Evolutionary conservation across 2,888 invertebrate genomes (phyloP).

Genomic region (Lepas anatifera): DNA sequence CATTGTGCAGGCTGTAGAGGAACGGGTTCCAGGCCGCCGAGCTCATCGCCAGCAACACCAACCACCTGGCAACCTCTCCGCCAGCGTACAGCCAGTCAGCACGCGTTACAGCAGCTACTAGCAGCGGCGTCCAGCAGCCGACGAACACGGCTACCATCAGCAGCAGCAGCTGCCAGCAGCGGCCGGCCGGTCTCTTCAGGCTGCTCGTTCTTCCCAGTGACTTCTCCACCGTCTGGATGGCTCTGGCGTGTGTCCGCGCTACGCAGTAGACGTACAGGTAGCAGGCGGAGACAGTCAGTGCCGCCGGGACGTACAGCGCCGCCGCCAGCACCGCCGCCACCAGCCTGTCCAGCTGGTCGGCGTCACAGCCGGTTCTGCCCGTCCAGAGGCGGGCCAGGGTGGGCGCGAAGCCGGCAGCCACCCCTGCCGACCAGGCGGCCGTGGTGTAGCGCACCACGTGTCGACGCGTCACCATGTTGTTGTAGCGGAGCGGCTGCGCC

Average conservation of each 20-base stretch:
- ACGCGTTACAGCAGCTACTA: constrained; percentile 37
- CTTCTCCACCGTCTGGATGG: constrained; percentile 47
- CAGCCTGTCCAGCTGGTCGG: constrained; percentile 39
- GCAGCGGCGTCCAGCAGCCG: constrained; percentile 48
- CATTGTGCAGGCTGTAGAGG: constrained; percentile 50
- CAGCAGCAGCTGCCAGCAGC: constrained; percentile 49
- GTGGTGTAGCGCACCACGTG: not conserved
- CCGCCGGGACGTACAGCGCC: constrained; percentile 48
- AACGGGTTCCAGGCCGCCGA: constrained; percentile 44
- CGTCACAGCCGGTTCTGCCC: constrained; percentile 22
- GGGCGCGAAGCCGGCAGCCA: not conserved
- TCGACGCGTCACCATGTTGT: not conserved
- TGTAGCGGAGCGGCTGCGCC: constrained; percentile 48
- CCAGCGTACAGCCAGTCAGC: constrained; percentile 39
- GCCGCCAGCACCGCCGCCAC: constrained; percentile 45
- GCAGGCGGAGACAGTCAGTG: constrained; percentile 44
- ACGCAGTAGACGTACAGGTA: constrained; percentile 51
- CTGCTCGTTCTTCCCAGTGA: constrained; percentile 34
- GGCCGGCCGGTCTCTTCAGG: constrained; percentile 30
- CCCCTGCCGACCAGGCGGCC: not conserved
- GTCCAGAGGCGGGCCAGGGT: not conserved
- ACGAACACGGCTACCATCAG: constrained; percentile 50
- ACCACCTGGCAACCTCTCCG: constrained; percentile 43
- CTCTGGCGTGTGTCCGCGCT: constrained; percentile 48
- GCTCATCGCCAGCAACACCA: constrained; percentile 40